phyloP scores from a whole-genome alignment of 1,140 invertebrate genomes.

The Periplaneta americana region DNA sequence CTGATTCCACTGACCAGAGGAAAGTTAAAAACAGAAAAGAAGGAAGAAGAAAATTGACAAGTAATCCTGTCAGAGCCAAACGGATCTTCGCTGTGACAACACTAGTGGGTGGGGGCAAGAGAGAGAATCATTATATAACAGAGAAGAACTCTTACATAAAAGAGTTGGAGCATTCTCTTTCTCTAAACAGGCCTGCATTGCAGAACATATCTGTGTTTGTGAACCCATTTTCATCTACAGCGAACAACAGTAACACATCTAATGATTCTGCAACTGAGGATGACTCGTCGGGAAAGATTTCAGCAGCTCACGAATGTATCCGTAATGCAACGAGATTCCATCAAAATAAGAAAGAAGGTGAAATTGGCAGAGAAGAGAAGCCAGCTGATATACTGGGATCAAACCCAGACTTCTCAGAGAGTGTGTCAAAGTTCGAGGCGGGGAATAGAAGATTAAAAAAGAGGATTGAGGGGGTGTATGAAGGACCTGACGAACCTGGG shows the following conservation, averaged over 20 bases:
- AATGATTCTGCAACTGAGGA: conserved; percentile 33
- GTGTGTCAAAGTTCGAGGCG: neutral
- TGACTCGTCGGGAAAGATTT: conserved; percentile 25
- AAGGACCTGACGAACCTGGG: neutral
- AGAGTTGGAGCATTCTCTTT: conserved; percentile 47
- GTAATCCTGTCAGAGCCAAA: conserved; percentile 22
- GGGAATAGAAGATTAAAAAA: neutral
- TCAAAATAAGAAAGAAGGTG: neutral
- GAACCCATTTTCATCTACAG: conserved; percentile 44
- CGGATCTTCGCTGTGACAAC: conserved; percentile 45
- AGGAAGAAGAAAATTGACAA: neutral
- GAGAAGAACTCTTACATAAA: conserved; percentile 43
- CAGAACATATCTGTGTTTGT: conserved; percentile 45
- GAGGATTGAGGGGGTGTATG: neutral
- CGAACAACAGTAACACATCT: conserved; percentile 34
- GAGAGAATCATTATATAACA: conserved; percentile 41
- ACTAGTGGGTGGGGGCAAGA: conserved; percentile 35
- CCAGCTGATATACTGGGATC: neutral
- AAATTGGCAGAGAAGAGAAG: neutral
- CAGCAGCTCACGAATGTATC: conserved; percentile 28
- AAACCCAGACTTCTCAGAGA: neutral
- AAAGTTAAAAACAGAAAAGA: neutral
- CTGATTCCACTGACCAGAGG: conserved; percentile 25
- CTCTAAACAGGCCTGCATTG: conserved; percentile 30
- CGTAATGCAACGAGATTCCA: conserved; percentile 39